A percentile compares a stretch with the other conserved stretches of the same genome.
phyloP scores from a whole-genome alignment of 2,797 vertebrate genomes.

The Thripadectes ignobilis region DNA sequence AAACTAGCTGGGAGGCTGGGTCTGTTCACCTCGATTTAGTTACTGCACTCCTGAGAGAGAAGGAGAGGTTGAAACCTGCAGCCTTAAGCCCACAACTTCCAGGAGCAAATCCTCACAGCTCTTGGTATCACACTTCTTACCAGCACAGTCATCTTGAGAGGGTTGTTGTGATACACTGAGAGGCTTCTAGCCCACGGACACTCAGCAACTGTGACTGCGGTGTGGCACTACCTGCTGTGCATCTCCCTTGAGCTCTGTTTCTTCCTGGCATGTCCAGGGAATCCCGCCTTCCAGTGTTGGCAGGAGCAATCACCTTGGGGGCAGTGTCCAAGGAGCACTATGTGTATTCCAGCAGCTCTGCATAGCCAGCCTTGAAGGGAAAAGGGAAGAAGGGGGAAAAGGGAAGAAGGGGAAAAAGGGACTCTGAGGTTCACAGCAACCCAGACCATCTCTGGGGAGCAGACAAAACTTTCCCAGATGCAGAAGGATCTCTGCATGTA shows the following conservation, averaged over 20 bases:
- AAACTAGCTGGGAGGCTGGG: neutral
- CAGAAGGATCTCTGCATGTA: neutral
- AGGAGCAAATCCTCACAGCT: neutral
- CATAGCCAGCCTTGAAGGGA: neutral
- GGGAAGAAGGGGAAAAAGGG: neutral
- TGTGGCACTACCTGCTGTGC: rapidly evolving
- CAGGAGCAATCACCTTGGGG: neutral
- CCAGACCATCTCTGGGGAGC: neutral
- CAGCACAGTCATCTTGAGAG: neutral
- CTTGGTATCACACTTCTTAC: neutral
- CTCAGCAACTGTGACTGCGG: neutral
- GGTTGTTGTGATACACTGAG: neutral
- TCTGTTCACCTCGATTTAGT: neutral
- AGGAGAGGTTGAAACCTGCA: neutral
- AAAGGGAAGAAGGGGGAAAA: neutral
- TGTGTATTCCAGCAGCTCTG: neutral
- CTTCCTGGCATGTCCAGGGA: rapidly evolving
- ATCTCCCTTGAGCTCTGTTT: neutral
- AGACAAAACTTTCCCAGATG: neutral
- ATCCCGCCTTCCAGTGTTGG: rapidly evolving
- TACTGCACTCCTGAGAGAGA: neutral
- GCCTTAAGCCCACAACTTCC: neutral
- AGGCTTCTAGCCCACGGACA: neutral
- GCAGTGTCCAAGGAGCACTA: neutral
- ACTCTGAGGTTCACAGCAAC: neutral